These are phyloP conservation scores for Acanthosepion lycidas DNA, from an alignment of 2,888 invertebrate species.

Conservation along the genomic window DNA sequence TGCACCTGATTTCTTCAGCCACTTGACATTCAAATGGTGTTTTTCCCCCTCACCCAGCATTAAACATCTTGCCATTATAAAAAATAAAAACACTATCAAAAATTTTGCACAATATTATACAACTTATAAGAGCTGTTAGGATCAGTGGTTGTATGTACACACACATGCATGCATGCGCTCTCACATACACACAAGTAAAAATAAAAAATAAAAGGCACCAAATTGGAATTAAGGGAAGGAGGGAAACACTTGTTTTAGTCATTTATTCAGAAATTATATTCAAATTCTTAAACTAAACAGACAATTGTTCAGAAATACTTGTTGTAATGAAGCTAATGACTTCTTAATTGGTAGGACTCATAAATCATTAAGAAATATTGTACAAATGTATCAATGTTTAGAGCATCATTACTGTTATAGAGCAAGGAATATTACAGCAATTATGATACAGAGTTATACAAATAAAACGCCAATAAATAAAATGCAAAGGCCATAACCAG, in stretches of 20 bases:
- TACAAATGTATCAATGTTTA: constrained; percentile 11
- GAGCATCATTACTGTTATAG: constrained; percentile 15
- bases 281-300: constrained; percentile 33
- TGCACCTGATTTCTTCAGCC: too few species aligned
- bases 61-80: too few species aligned
- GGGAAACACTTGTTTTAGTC: constrained; percentile 25
- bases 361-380: constrained; percentile 8
- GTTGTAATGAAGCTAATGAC: constrained; percentile 14
- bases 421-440: constrained; percentile 20
- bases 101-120: background rate
- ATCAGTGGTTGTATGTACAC: background rate
- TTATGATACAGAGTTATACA: constrained; percentile 33
- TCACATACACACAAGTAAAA: background rate
- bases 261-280: constrained; percentile 20
- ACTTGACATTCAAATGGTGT: too few species aligned
- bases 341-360: background rate
- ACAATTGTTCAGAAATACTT: constrained; percentile 33
- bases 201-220: background rate
- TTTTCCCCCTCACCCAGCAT: too few species aligned
- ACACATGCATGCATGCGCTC: background rate
- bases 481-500: constrained; percentile 20
- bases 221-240: constrained; percentile 17
- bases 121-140: background rate
- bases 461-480: background rate
- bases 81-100: background rate